Base-by-base conservation (phyloP, 2,888 invertebrate species). In the Ptychoptera albimana region DNA sequence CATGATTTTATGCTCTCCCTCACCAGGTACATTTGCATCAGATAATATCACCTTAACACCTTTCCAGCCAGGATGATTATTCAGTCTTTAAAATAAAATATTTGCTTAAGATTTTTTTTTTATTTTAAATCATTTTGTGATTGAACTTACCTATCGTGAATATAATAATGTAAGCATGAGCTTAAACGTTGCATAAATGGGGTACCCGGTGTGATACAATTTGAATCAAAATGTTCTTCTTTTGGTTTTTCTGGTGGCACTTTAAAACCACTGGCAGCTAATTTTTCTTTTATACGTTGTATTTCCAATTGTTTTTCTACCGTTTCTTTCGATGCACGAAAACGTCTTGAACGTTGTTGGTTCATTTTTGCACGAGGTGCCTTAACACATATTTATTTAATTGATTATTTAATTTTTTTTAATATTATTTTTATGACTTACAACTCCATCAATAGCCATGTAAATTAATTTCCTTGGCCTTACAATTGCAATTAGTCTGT, bases 361-460 rank as follows among this genome's bases (percentile, higher is more conserved):
- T 99, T 99, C 98, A 99, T 99, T 69, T 98, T 98, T 0, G 98
- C 98, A 58, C 97, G 73, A 0, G 98, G 94, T 2, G 96, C 96
- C 75, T 23, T 23, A 5, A 5, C 7, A 23, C 3, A 5, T 23
- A 23, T 23, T 23, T 23, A n/a, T n/a, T n/a, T n/a, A n/a, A n/a
- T 23, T 23, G 23, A 23, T 23, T 80, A 45, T n/a, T 54, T 46
- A 23, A 23, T 3, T 23, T 23, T 23, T 5, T 23, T 43, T 46
- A 44, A 71, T 78, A 71, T 60, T 82, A 82, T 54, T 23, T 3
- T n/a, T n/a, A n/a, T n/a, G 4, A 23, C 23, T 23, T 23, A 23
- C 23, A 23, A 98, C 97, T 50, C 98, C 98, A 70, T 98, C 98
- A 64, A 99, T 96, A 43, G 98, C 98, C 97, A 98, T 97, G 65